Percentiles rank a stretch among this genome's conserved stretches.
Conservation (phyloP, 1,140 invertebrate genomes). For the Catajapyx aquilonaris region DNA sequence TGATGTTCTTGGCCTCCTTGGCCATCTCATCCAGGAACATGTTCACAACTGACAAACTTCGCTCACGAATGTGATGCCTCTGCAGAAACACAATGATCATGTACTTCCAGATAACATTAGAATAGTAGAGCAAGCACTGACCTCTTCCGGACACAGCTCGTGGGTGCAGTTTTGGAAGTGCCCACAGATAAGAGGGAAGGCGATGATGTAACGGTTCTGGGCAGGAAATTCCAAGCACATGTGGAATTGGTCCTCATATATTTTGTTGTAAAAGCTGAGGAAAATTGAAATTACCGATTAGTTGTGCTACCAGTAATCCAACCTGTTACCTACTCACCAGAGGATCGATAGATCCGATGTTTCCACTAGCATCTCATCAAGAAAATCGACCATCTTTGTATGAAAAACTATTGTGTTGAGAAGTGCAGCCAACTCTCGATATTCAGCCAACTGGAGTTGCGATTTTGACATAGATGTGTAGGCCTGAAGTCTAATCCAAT, state of each 20-base stretch:
- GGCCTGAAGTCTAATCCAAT: conserved; percentile 94
- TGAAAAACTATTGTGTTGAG: conserved; percentile 94
- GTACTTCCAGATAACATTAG: conserved; percentile 4
- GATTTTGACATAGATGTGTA: conserved; percentile 75
- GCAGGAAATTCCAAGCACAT: conserved; percentile 97
- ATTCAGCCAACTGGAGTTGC: conserved; percentile 60
- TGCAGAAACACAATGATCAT: conserved; percentile 13
- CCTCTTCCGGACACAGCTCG: conserved; percentile 94
- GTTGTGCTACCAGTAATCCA: no score
- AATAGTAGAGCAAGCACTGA: conserved; percentile 15
- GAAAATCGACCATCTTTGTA: conserved; percentile 92
- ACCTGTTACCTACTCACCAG: conserved; percentile 29
- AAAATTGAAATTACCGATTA: conserved; percentile 8
- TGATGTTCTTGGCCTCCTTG: conserved; percentile 96
- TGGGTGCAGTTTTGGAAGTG: conserved; percentile 97
- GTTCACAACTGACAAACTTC: conserved; percentile 89
- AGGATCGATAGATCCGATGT: conserved; percentile 94
- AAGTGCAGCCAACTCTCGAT: conserved; percentile 66
- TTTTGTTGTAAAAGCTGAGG: conserved; percentile 75
- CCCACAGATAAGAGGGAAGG: conserved; percentile 91
- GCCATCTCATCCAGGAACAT: conserved; percentile 97
- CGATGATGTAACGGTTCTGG: conserved; percentile 91
- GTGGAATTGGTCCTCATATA: conserved; percentile 95
- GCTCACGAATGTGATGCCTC: conserved; percentile 83
- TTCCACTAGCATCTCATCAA: conserved; percentile 93